These are phyloP conservation scores for Rachycentron canadum DNA, from an alignment of 2,797 vertebrate species.

Conservation along the genomic window DNA sequence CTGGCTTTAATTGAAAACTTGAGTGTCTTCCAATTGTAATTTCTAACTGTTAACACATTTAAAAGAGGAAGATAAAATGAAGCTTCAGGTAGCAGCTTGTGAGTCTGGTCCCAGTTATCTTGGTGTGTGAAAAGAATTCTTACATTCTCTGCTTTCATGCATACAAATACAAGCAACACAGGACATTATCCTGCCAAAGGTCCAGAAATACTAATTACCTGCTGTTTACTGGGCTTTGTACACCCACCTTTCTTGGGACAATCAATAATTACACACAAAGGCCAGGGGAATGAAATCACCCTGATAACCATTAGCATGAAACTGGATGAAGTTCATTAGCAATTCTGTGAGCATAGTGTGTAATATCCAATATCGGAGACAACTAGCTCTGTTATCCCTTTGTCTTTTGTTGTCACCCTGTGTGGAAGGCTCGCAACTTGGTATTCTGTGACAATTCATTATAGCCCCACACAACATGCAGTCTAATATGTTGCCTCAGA, in stretches of 20 bases:
- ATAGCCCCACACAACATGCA: conserved; percentile 67
- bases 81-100: conserved; percentile 48
- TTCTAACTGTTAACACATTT: conserved; percentile 58
- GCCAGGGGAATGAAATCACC: conserved; percentile 80
- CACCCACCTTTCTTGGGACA: conserved; percentile 83
- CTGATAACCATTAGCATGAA: conserved; percentile 84
- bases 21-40: conserved; percentile 45
- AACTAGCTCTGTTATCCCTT: conserved; percentile 74
- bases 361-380: conserved; percentile 84
- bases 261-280: conserved; percentile 88
- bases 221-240: conserved; percentile 83
- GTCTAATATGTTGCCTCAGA: conserved; percentile 60
- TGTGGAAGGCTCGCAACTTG: conserved; percentile 68
- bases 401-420: conserved; percentile 77
- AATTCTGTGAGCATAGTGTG: conserved; percentile 74
- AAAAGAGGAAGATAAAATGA: conserved; percentile 53
- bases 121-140: conserved; percentile 53
- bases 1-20: conserved; percentile 62
- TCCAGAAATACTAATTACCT: conserved; percentile 87
- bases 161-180: conserved; percentile 82
- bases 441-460: conserved; percentile 81
- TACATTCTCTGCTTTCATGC: conserved; percentile 60
- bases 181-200: conserved; percentile 82
- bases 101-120: conserved; percentile 60
- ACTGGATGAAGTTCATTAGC: conserved; percentile 84